Evolutionary conservation across 92 coral and sea anemone genomes (phyloP).

Genomic region (Bergia sp.): DNA sequence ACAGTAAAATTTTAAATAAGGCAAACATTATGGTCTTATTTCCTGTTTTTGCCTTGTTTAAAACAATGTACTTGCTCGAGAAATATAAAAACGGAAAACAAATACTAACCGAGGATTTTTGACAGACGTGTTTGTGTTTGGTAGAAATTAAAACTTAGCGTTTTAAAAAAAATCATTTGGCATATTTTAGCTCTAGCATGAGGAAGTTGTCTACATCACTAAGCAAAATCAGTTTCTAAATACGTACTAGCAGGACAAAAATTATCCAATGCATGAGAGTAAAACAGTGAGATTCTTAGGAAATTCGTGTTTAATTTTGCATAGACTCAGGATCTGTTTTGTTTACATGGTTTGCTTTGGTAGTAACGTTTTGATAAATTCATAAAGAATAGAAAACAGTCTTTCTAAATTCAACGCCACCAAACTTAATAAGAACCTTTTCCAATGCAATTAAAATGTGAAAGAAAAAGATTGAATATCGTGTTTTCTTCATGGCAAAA

Average conservation of each 20-base stretch:
- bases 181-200: neutral
- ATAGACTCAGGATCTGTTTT: slow-evolving; percentile 3
- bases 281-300: neutral
- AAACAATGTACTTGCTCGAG: too few relatives aligned
- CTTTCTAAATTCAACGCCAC: neutral
- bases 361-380: neutral
- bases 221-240: neutral
- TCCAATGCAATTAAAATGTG: neutral
- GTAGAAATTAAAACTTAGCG: too few relatives aligned
- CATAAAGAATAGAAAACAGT: neutral
- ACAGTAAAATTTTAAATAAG: too few relatives aligned
- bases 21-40: too few relatives aligned
- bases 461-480: neutral
- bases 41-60: too few relatives aligned
- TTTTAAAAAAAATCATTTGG: neutral
- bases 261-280: too few relatives aligned
- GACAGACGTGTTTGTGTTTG: too few relatives aligned
- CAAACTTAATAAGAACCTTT: neutral
- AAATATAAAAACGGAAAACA: too few relatives aligned
- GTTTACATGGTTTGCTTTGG: neutral
- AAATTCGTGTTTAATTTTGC: neutral
- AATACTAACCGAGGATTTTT: too few relatives aligned
- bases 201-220: neutral
- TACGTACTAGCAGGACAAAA: neutral
- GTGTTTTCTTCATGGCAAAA: neutral